Conservation (phyloP, 1,140 invertebrate species). For the Drosophila repleta region DNA sequence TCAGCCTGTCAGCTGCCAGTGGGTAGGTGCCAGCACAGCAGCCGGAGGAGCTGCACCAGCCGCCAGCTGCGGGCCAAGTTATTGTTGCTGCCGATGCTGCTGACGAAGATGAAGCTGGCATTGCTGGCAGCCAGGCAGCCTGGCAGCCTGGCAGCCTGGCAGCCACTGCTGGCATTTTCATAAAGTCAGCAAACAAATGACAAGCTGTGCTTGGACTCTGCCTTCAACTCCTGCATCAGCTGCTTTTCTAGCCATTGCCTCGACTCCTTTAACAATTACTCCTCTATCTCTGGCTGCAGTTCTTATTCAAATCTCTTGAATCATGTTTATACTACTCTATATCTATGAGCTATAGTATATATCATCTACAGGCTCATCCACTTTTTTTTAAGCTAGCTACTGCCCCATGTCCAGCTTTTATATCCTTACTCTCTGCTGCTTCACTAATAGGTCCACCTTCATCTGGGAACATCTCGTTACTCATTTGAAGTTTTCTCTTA, state of each 20-base stretch:
- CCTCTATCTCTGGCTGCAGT: not conserved
- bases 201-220: conserved; percentile 44
- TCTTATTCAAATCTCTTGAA: not conserved
- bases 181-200: conserved; percentile 76
- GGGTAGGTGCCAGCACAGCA: conserved; percentile 5
- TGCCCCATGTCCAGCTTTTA: not conserved
- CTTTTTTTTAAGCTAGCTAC: no score
- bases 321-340: not conserved
- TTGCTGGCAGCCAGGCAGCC: conserved; percentile 37
- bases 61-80: conserved; percentile 35
- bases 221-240: conserved; percentile 23
- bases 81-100: conserved; percentile 39
- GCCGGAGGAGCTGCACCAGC: conserved; percentile 5
- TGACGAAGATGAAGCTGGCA: conserved; percentile 75
- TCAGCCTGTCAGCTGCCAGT: conserved; percentile 45
- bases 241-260: not conserved
- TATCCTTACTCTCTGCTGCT: not conserved
- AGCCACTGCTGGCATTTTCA: conserved; percentile 45
- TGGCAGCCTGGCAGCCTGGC: conserved; percentile 3
- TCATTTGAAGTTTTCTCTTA: not conserved
- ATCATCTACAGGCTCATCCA: no score
- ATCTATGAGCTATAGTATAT: not conserved
- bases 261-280: not conserved
- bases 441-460: not conserved
- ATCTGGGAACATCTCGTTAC: not conserved